These are phyloP conservation scores for Neoniphon sammara DNA, from an alignment of 2,797 vertebrate species.

Conservation along the genomic window DNA sequence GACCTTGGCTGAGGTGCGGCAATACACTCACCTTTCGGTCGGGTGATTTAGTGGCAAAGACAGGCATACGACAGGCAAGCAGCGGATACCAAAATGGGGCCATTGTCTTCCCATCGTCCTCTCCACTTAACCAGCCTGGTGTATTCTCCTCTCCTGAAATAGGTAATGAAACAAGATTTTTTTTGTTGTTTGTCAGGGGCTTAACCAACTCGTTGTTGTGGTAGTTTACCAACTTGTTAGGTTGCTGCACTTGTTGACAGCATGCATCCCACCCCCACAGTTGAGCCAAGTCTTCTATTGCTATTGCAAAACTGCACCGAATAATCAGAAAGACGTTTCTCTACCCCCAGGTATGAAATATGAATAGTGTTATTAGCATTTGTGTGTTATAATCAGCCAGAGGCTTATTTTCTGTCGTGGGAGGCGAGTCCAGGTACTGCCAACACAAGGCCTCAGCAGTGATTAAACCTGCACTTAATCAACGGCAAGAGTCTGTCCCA, in stretches of 20 bases:
- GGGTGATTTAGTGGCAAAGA: slow-evolving; percentile 87
- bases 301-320: slow-evolving; percentile 30
- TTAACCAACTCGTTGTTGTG: neutral
- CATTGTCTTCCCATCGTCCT: slow-evolving; percentile 89
- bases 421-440: slow-evolving; percentile 49
- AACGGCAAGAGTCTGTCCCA: slow-evolving; percentile 71
- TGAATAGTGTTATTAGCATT: slow-evolving; percentile 60
- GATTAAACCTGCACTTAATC: slow-evolving; percentile 74
- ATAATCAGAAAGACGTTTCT: slow-evolving; percentile 41
- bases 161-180: neutral
- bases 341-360: slow-evolving; percentile 40
- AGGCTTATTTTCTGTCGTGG: slow-evolving; percentile 56
- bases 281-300: slow-evolving; percentile 33
- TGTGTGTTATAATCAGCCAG: slow-evolving; percentile 62
- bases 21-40: slow-evolving; percentile 86
- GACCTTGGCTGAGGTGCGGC: neutral
- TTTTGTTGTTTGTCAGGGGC: neutral
- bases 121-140: slow-evolving; percentile 91
- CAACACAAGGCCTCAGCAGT: slow-evolving; percentile 54
- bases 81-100: slow-evolving; percentile 90
- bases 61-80: slow-evolving; percentile 87
- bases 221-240: slow-evolving; percentile 15
- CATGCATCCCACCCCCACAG: slow-evolving; percentile 10
- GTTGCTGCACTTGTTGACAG: slow-evolving; percentile 28
- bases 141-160: slow-evolving; percentile 91